Conservation (phyloP, 2,113 vertebrate species). For the Tichodroma muraria region DNA sequence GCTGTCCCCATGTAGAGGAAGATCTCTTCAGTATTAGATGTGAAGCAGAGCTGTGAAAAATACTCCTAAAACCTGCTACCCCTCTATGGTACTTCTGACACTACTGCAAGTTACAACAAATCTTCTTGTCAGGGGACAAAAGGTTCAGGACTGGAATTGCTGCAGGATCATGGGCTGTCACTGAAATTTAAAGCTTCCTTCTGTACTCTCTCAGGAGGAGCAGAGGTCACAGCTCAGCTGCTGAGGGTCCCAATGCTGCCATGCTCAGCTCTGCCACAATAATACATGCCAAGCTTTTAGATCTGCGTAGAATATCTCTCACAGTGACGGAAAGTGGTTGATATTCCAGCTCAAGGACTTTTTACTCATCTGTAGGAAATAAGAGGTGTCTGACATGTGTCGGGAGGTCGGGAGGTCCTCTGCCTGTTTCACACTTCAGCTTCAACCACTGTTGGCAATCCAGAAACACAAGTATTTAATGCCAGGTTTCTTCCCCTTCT, state of each 20-base stretch:
- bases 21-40: background rate
- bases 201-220: background rate
- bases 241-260: background rate
- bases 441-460: background rate
- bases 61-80: background rate
- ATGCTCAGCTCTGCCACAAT: background rate
- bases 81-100: background rate
- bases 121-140: background rate
- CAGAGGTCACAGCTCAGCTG: background rate
- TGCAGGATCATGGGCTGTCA: background rate
- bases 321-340: background rate
- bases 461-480: background rate
- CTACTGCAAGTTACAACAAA: background rate
- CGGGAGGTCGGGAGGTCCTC: background rate
- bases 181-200: background rate
- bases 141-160: background rate
- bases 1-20: background rate
- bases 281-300: background rate
- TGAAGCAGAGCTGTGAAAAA: background rate
- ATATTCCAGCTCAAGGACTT: background rate
- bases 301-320: background rate
- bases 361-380: background rate
- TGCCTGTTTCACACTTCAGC: background rate
- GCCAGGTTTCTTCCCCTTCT: background rate
- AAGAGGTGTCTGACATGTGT: background rate